A percentile compares a stretch with the other conserved stretches of the same genome.
phyloP scores from a whole-genome alignment of 2,113 vertebrate genomes.

The Trogon surrucura region DNA sequence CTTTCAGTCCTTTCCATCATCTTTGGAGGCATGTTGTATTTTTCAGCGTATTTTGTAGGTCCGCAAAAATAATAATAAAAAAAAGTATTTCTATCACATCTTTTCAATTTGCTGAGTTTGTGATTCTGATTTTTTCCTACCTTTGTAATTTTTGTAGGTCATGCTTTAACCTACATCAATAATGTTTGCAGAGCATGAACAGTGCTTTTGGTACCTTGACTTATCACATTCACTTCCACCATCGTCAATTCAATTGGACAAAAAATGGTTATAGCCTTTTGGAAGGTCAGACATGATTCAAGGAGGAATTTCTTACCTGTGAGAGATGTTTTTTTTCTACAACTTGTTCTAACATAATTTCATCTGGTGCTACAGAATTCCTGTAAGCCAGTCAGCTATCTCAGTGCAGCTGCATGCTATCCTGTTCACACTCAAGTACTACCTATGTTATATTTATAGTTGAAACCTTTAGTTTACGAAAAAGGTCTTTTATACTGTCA shows the following conservation, averaged over 20 bases:
- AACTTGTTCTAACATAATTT: neutral
- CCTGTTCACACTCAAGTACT: neutral
- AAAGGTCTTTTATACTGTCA: neutral
- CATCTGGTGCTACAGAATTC: neutral
- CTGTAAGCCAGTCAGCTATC: accelerated
- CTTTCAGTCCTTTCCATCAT: neutral
- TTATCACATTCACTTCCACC: neutral
- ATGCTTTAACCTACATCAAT: neutral
- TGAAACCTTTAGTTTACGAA: neutral
- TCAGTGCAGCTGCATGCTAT: neutral
- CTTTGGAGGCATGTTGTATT: neutral
- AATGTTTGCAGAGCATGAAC: neutral
- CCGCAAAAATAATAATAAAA: neutral
- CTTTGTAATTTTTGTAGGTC: constrained; percentile 31
- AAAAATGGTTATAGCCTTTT: neutral
- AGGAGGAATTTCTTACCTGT: neutral
- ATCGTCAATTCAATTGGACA: neutral
- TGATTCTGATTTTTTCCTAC: neutral
- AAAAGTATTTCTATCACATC: neutral
- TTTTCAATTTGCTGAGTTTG: neutral
- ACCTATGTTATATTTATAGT: neutral
- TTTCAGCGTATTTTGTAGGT: neutral
- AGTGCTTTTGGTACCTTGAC: neutral
- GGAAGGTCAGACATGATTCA: neutral
- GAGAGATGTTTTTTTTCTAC: neutral